Evolutionary conservation across 2,797 vertebrate species (phyloP).

Genomic region (Melanotaenia nigrans): DNA sequence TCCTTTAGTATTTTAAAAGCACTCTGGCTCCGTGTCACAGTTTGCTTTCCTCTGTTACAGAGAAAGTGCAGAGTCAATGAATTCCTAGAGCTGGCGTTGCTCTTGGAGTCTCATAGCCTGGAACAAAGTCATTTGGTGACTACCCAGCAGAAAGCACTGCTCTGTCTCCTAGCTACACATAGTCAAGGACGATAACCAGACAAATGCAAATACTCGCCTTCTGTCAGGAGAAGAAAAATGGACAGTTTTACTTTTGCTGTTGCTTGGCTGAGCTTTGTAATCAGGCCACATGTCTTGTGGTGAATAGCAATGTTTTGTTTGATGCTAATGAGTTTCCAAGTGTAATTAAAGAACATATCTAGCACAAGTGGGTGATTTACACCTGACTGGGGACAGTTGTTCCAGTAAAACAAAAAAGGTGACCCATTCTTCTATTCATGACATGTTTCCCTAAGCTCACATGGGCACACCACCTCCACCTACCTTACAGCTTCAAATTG

Average conservation of each 20-base stretch:
- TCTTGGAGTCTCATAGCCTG: slow-evolving; percentile 20
- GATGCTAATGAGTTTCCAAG: slow-evolving; percentile 49
- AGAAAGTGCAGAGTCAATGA: slow-evolving; percentile 30
- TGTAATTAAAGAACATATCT: slow-evolving; percentile 48
- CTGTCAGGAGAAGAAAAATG: slow-evolving; percentile 16
- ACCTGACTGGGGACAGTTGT: slow-evolving; percentile 25
- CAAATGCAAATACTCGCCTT: slow-evolving; percentile 21
- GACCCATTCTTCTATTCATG: slow-evolving; percentile 36
- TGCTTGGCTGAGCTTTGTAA: slow-evolving; percentile 6
- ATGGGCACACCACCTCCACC: slow-evolving; percentile 10
- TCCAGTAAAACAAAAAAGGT: slow-evolving; percentile 41
- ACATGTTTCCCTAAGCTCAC: slow-evolving; percentile 14
- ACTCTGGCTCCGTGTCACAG: slow-evolving; percentile 22
- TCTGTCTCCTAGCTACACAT: slow-evolving; percentile 21
- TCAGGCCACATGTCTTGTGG: slow-evolving; percentile 1
- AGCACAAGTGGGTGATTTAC: slow-evolving; percentile 31
- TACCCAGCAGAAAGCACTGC: slow-evolving; percentile 10
- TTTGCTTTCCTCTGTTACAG: slow-evolving; percentile 18
- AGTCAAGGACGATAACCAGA: slow-evolving; percentile 44
- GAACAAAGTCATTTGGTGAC: slow-evolving; percentile 44
- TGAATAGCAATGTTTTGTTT: slow-evolving; percentile 29
- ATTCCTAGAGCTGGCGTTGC: slow-evolving; percentile 4
- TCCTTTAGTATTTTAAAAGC: slow-evolving; percentile 27
- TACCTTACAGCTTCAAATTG: slow-evolving; percentile 18
- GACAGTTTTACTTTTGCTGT: background rate